These are phyloP conservation scores for Nothocercus nigrocapillus DNA, from an alignment of 2,113 vertebrate species.

Conservation along the genomic window DNA sequence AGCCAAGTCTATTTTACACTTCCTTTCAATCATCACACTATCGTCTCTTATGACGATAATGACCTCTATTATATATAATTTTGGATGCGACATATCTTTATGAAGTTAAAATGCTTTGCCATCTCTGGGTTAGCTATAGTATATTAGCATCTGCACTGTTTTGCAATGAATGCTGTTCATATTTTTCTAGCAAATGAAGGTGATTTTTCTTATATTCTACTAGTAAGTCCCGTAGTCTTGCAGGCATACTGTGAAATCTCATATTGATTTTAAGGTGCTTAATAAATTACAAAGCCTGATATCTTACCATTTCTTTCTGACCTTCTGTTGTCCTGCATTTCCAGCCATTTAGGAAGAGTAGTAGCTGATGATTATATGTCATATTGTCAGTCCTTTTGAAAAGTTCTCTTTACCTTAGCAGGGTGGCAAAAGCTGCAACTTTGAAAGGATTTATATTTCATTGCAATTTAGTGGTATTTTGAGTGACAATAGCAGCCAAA, in stretches of 20 bases:
- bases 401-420: neutral
- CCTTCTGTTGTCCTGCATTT: neutral
- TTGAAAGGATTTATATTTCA: constrained; percentile 23
- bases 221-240: neutral
- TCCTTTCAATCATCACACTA: neutral
- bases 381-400: neutral
- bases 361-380: neutral
- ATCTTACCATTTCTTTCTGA: neutral
- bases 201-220: neutral
- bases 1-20: neutral
- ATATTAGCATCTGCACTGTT: neutral
- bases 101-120: neutral
- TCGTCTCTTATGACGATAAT: neutral
- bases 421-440: neutral
- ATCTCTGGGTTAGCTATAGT: neutral
- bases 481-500: neutral
- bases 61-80: neutral
- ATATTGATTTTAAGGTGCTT: neutral
- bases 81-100: neutral
- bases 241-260: neutral
- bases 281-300: neutral
- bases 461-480: neutral
- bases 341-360: neutral
- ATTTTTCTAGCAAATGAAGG: neutral
- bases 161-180: neutral